Evolutionary conservation across 2,888 invertebrate genomes (phyloP).

Genomic region (Lamellibrachia satsuma): DNA sequence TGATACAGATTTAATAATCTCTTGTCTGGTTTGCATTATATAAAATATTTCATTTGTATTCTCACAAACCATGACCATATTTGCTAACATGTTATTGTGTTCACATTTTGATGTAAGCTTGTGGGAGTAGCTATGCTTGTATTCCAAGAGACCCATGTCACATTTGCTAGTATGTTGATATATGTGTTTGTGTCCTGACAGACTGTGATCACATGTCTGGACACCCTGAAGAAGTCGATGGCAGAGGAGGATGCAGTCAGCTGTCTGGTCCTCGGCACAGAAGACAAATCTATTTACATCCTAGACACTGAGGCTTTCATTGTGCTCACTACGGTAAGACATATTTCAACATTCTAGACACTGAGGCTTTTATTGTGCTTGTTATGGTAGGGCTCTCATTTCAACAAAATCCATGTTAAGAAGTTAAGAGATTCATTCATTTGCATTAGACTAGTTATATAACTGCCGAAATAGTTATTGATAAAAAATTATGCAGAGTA

Average conservation of each 20-base stretch:
- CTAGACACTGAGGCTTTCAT: slow-evolving; percentile 91
- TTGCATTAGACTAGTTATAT: too few relatives aligned
- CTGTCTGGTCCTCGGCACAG: slow-evolving; percentile 87
- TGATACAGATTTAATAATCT: too few relatives aligned
- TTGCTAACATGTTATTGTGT: background rate
- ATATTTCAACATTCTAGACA: slow-evolving; percentile 75
- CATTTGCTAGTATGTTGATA: background rate
- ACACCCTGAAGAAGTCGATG: slow-evolving; percentile 79
- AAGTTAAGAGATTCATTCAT: too few relatives aligned
- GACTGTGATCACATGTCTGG: slow-evolving; percentile 81
- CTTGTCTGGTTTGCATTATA: too few relatives aligned
- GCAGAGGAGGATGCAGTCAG: slow-evolving; percentile 80
- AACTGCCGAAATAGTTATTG: too few relatives aligned
- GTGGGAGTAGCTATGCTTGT: background rate
- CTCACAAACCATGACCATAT: background rate
- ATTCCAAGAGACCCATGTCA: background rate
- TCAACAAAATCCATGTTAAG: too few relatives aligned
- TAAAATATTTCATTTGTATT: too few relatives aligned
- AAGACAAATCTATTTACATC: slow-evolving; percentile 83
- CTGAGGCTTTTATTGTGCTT: slow-evolving; percentile 86
- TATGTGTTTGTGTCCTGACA: slow-evolving; percentile 47
- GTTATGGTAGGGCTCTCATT: slow-evolving; percentile 65
- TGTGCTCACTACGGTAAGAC: slow-evolving; percentile 72
- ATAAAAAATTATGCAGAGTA: too few relatives aligned
- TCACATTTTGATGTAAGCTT: background rate